Conservation (phyloP, 2,113 vertebrate genomes). For the Syngnathus scovelli region DNA sequence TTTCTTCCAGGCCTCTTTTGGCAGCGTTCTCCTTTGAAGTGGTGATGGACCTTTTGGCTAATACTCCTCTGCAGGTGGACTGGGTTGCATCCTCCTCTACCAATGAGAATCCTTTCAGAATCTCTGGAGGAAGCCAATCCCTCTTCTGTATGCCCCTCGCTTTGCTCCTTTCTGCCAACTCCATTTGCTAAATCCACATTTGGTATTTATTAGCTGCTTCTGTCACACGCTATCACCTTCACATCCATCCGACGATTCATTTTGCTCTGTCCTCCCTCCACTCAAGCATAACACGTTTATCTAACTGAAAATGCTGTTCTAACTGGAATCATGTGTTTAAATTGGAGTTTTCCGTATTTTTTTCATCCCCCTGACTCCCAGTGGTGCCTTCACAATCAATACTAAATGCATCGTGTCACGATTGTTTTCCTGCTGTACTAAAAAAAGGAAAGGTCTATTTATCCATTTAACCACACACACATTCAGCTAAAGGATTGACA, state of each 20-base stretch:
- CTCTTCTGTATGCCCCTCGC: slow-evolving; percentile 27
- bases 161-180: slow-evolving; percentile 36
- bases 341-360: not conserved
- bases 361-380: slow-evolving; percentile 21
- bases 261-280: slow-evolving; percentile 24
- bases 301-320: slow-evolving; percentile 19
- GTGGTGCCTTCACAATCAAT: slow-evolving; percentile 33
- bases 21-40: slow-evolving; percentile 63
- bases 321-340: not conserved
- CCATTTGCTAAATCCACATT: slow-evolving; percentile 42
- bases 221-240: slow-evolving; percentile 37
- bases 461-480: too few relatives aligned
- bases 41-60: slow-evolving; percentile 63
- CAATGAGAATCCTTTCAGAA: slow-evolving; percentile 54
- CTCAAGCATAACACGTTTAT: slow-evolving; percentile 13
- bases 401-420: slow-evolving; percentile 7
- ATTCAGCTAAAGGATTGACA: too few relatives aligned
- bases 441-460: too few relatives aligned
- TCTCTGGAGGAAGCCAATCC: slow-evolving; percentile 49
- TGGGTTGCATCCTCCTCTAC: slow-evolving; percentile 35
- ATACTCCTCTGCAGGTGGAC: slow-evolving; percentile 59
- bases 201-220: slow-evolving; percentile 39
- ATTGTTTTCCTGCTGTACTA: too few relatives aligned
- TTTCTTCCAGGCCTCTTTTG: slow-evolving; percentile 51
- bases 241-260: slow-evolving; percentile 36